These are phyloP conservation scores for Cervus canadensis DNA, from an alignment of 2,113 vertebrate genomes.

Conservation along the genomic window DNA sequence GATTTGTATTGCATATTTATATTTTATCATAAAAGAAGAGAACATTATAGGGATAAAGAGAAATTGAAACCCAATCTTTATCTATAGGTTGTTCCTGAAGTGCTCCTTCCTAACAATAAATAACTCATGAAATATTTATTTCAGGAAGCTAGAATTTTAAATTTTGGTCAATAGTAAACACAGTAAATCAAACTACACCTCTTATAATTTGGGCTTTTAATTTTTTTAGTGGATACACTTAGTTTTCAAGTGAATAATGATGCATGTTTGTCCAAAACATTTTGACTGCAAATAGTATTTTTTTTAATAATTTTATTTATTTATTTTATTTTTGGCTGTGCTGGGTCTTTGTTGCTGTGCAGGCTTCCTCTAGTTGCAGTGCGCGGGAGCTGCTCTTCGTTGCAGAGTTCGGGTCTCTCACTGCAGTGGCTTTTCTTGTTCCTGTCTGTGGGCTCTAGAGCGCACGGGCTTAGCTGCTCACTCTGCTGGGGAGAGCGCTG, in stretches of 20 bases:
- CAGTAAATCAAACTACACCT: background rate
- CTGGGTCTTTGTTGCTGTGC: background rate
- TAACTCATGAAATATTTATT: constrained; percentile 1
- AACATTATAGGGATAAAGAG: background rate
- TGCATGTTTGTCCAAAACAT: background rate
- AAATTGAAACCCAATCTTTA: background rate
- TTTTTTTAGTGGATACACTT: background rate
- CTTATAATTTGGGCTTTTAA: background rate
- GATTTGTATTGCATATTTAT: background rate
- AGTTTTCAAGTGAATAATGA: background rate
- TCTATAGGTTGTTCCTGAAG: background rate
- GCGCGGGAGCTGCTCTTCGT: background rate
- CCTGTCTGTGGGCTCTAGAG: background rate
- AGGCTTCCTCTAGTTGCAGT: background rate
- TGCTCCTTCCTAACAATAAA: background rate
- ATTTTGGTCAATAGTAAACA: background rate
- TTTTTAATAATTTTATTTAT: background rate
- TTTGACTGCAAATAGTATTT: background rate
- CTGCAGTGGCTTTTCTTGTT: background rate
- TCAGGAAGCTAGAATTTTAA: background rate
- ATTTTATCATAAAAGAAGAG: constrained; percentile 1
- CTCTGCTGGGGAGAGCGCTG: background rate
- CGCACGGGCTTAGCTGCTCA: background rate
- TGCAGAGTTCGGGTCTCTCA: background rate
- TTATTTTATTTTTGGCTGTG: background rate